Evolutionary conservation across 2,797 vertebrate genomes (phyloP), one percentile per base, ranked within the genome.

Genomic region (Smutsia gigantea): DNA sequence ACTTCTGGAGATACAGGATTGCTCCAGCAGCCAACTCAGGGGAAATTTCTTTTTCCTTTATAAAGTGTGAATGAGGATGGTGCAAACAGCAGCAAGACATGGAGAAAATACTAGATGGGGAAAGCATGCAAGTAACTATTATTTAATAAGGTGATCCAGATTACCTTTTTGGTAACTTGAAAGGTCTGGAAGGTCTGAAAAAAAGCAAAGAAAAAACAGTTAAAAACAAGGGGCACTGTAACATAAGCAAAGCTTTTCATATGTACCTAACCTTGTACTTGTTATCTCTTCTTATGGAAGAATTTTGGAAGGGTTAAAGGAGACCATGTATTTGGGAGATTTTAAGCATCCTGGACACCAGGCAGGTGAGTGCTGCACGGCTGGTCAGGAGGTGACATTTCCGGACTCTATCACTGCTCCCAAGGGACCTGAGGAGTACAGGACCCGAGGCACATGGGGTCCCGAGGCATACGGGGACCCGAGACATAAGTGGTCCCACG

Each of bases 151-250:
- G 78, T 39, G 34, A 86, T 29, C 29, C 23, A 42, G 19, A 64
- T 77, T 29, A 99, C 99, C 99, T 99, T 99, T 99, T 99, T 91
- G 99, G 99, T 98, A 99, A 99, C 94, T 99, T 99, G 98, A 99
- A 99, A 23, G 99, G 99, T 98, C 99, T 99, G 74, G 98, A 96
- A 89, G 99, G 98, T 98, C 99, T 99, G 98, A 96, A 98, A 98
- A 98, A 98, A 98, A 96, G 87, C 98, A 97, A 98, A 97, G 97
- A 89, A 66, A 92, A 86, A 98, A 96, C 21, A 42, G 74, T 96
- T 42, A 97, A 72, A 87, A 96, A 82, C 17, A 34, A 87, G 53
- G 78, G 53, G 78, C 39, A 87, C 7, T 0, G 4, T 8, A 66
- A 68, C 1, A 15, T 2, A n/a, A 51, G 85, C 34, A 75, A 97